These are phyloP conservation scores for Liparis tanakae DNA, from an alignment of 2,797 vertebrate species.

Conservation along the genomic window DNA sequence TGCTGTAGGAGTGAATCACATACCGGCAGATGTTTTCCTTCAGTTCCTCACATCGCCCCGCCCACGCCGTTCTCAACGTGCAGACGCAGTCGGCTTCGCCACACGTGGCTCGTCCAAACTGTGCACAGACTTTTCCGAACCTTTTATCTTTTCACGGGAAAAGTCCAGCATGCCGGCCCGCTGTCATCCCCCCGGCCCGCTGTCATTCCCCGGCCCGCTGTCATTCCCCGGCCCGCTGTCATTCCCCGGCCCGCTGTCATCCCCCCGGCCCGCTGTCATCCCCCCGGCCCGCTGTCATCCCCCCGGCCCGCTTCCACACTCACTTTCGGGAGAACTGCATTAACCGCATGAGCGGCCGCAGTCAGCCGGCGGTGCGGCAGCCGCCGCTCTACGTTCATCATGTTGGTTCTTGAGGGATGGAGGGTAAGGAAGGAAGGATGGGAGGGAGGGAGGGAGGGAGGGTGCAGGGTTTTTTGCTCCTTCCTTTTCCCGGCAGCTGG, in stretches of 20 bases:
- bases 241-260: too few relatives aligned
- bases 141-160: slow-evolving; percentile 32
- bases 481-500: slow-evolving; percentile 30
- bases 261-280: not conserved
- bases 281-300: not conserved
- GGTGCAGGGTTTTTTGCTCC: slow-evolving; percentile 1
- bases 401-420: slow-evolving; percentile 13
- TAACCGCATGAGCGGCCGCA: slow-evolving; percentile 26
- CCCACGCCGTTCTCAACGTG: not conserved
- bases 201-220: not conserved
- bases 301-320: slow-evolving; percentile 15
- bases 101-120: not conserved
- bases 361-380: slow-evolving; percentile 1
- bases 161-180: not conserved
- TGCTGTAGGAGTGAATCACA: too few relatives aligned
- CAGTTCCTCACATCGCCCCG: not conserved
- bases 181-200: slow-evolving; percentile 16
- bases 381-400: slow-evolving; percentile 24
- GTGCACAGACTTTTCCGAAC: slow-evolving; percentile 5
- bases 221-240: not conserved
- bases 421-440: not conserved
- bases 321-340: slow-evolving; percentile 33
- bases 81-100: not conserved
- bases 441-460: too few relatives aligned
- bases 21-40: not conserved